These are phyloP conservation scores for human DNA, from an alignment of 2,113 vertebrate genomes.

Conservation along the genomic window GRCh38 chr21:17023001-17023500, in stretches of 20 bases:
- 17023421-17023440: background rate
- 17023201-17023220: background rate
- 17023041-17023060: background rate
- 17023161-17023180: background rate
- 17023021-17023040: background rate
- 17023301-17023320: background rate
- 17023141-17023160: background rate
- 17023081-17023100: background rate
- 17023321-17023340: background rate
- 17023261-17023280: background rate
- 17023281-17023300: background rate
- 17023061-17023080: background rate
- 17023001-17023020: background rate
- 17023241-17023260: background rate
- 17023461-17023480: conserved; percentile 27
- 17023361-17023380: background rate
- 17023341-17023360: background rate
- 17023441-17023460: conserved; percentile 6
- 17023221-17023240: background rate
- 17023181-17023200: background rate
- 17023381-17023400: background rate
- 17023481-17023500: conserved; percentile 39
- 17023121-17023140: background rate
- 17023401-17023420: background rate
- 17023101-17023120: background rate